phyloP scores from a whole-genome alignment of 2,113 vertebrate species.

The Thalassarche chlororhynchos region DNA sequence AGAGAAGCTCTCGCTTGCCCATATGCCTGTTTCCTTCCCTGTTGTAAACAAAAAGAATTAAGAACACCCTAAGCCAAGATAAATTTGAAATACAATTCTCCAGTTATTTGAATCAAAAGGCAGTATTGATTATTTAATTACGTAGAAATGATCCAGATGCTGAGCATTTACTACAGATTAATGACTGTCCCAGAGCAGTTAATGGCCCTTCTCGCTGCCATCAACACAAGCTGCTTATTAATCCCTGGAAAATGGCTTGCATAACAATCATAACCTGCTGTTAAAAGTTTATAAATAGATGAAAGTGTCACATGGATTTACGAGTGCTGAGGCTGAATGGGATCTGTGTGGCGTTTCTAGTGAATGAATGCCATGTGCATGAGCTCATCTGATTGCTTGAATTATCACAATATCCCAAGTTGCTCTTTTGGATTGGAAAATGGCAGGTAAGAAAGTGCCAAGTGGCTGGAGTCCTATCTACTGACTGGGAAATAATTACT shows the following conservation, averaged over 20 bases:
- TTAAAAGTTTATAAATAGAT: slow-evolving; percentile 67
- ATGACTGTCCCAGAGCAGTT: slow-evolving; percentile 33
- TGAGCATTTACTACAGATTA: slow-evolving; percentile 42
- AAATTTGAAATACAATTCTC: slow-evolving; percentile 14
- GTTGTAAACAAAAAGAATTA: not conserved
- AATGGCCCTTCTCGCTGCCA: not conserved
- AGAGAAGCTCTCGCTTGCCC: not conserved
- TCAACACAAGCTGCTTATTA: slow-evolving; percentile 49
- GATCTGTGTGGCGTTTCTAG: not conserved
- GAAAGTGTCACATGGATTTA: slow-evolving; percentile 60
- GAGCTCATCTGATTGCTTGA: slow-evolving; percentile 57
- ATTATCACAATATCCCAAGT: slow-evolving; percentile 61
- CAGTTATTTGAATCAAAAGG: slow-evolving; percentile 30
- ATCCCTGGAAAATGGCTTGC: slow-evolving; percentile 49
- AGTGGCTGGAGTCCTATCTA: slow-evolving; percentile 52
- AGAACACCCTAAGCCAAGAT: not conserved
- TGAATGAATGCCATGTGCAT: slow-evolving; percentile 47
- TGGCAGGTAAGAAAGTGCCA: slow-evolving; percentile 18
- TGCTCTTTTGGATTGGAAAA: slow-evolving; percentile 51
- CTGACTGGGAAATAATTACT: slow-evolving; percentile 57
- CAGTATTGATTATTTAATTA: slow-evolving; percentile 56
- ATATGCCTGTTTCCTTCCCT: not conserved
- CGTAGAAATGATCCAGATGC: slow-evolving; percentile 1
- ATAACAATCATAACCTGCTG: slow-evolving; percentile 60
- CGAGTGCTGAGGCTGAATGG: slow-evolving; percentile 21